These are phyloP conservation scores for Disparrhopalites patrizii DNA, from an alignment of 2,888 invertebrate genomes.

Conservation along the genomic window DNA sequence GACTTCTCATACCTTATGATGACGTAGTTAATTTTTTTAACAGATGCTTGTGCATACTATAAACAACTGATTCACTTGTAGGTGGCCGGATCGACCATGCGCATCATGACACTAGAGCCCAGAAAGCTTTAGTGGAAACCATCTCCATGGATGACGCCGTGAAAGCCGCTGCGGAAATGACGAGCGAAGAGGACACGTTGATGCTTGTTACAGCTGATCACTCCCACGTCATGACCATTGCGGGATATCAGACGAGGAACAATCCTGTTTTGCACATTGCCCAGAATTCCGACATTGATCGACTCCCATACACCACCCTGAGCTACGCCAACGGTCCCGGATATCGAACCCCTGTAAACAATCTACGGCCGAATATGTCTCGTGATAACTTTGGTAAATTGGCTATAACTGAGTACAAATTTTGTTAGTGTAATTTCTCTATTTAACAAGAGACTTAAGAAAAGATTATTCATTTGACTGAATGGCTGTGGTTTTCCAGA, in stretches of 20 bases:
- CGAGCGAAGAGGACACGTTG: slow-evolving; percentile 65
- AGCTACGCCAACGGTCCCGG: slow-evolving; percentile 73
- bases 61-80: slow-evolving; percentile 37
- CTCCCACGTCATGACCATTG: slow-evolving; percentile 59
- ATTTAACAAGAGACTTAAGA: no score
- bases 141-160: slow-evolving; percentile 70
- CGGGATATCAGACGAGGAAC: slow-evolving; percentile 62
- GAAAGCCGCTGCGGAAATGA: slow-evolving; percentile 59
- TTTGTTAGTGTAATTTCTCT: no score
- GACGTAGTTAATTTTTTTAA: no score
- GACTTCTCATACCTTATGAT: no score
- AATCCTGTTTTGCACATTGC: slow-evolving; percentile 58
- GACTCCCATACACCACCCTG: slow-evolving; percentile 55
- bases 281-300: neutral
- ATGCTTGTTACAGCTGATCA: slow-evolving; percentile 76
- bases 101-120: slow-evolving; percentile 66
- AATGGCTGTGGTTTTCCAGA: no score
- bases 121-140: slow-evolving; percentile 71
- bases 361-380: slow-evolving; percentile 59
- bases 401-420: no score
- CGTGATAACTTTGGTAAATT: no score
- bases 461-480: no score
- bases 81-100: slow-evolving; percentile 65
- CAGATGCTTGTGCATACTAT: neutral
- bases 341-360: slow-evolving; percentile 52